Conservation (phyloP, 1,140 invertebrate species). For the Nomia melanderi region DNA sequence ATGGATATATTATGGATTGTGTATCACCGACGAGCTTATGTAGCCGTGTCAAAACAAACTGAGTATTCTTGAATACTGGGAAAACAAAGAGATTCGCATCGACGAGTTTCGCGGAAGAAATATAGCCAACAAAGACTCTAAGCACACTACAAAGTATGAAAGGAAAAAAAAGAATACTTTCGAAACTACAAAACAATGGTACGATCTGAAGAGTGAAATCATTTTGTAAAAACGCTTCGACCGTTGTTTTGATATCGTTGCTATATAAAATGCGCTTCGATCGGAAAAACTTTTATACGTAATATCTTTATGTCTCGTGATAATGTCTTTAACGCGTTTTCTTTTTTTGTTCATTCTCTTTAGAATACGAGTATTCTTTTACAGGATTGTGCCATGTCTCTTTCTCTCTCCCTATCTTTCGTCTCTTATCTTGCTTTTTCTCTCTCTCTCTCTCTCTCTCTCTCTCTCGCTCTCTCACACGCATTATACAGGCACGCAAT, state of each 20-base stretch:
- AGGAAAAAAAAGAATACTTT: conserved; percentile 17
- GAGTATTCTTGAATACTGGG: conserved; percentile 36
- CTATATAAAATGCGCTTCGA: conserved; percentile 40
- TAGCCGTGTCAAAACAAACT: conserved; percentile 23
- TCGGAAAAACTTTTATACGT: conserved; percentile 42
- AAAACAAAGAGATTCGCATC: conserved; percentile 30
- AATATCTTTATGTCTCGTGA: conserved; percentile 27
- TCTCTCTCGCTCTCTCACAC: neutral
- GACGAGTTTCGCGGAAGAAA: neutral
- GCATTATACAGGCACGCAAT: conserved; percentile 4
- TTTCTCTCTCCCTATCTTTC: conserved; percentile 20
- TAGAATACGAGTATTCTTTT: conserved; percentile 52
- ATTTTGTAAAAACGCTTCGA: conserved; percentile 20
- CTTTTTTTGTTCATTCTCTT: conserved; percentile 10
- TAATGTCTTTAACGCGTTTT: conserved; percentile 25
- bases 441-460: neutral
- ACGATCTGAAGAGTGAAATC: conserved; percentile 4
- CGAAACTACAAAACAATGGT: neutral
- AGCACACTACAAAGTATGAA: neutral
- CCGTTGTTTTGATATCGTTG: conserved; percentile 56
- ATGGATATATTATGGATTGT: conserved; percentile 59
- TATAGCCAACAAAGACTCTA: neutral
- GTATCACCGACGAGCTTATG: conserved; percentile 48
- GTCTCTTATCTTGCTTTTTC: too few species aligned
- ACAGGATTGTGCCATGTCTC: conserved; percentile 34